Evolutionary conservation across 2,888 invertebrate species (phyloP), one percentile per base, ranked within the genome.

Genomic region (Microplitis manilae): DNA sequence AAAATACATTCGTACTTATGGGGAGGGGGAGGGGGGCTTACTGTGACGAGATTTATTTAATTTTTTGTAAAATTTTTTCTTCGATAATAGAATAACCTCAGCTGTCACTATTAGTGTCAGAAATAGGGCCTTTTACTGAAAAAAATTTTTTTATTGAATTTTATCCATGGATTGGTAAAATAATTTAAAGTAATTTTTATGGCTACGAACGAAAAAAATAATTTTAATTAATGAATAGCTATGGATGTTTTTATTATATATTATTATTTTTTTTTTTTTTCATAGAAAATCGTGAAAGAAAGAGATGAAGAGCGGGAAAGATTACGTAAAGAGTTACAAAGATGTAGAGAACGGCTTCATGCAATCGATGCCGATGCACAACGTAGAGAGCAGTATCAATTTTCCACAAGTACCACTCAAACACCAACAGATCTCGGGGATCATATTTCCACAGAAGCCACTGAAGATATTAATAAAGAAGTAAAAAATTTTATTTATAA

Each of bases 251-350:
- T 61, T 69, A 60, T 39, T 17, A 17, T 17, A 1, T 1, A 1
- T 17, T 17, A 17, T 17, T 17, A 1, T 17, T 17, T 39, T 40
- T 50, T 41, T 38, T 40, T 17, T 61, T 61, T 13, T 40, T 61
- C 13, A 61, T 64, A 96, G 95, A 94, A 93, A 89, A 93, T 94
- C 85, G 93, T 95, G 79, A 94, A 94, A 89, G 93, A 94, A 85
- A 92, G 94, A 83, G 95, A 95, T 87, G 94, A 94, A 85, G 96
- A 96, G 88, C 91, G 94, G 77, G 94, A 94, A 85, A 92, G 93
- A 84, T 90, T 95, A 85, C 92, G 95, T 61, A 93, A 93, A 83
- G 95, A 96, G 88, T 90, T 95, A 85, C 93, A 94, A 85, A 92
- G 93, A 86, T 92, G 94, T 80, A 92, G 94, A 83, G 95, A 96